Percentiles rank a stretch among this genome's conserved stretches.
Evolutionary conservation across 2,797 vertebrate species (phyloP).

Genomic region (Onychomys torridus): DNA sequence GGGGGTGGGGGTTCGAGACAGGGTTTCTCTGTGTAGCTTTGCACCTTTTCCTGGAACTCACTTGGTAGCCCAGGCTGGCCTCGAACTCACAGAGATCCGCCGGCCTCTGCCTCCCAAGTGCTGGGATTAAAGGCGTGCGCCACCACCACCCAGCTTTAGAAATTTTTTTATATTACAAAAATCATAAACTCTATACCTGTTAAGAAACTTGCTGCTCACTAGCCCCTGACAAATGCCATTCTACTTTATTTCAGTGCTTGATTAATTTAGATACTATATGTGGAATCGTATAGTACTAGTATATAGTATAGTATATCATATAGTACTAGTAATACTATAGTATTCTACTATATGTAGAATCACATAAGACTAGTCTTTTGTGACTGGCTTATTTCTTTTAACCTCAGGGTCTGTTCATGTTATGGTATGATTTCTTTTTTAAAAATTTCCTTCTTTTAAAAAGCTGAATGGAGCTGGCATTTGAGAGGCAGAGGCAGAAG

Average conservation of each 20-base stretch:
- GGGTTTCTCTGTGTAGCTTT: no score
- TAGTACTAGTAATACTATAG: neutral
- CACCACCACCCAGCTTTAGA: no score
- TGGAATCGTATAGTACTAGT: neutral
- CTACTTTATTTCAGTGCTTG: neutral
- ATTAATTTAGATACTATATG: neutral
- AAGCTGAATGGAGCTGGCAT: neutral
- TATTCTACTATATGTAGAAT: neutral
- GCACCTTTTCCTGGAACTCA: no score
- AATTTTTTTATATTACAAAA: constrained; percentile 20
- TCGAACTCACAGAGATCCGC: no score
- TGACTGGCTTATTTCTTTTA: neutral
- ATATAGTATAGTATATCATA: no score
- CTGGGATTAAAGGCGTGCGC: no score
- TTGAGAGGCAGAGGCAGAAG: no score
- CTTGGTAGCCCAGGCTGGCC: no score
- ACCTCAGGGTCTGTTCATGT: neutral
- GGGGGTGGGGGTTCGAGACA: no score
- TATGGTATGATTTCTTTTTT: neutral
- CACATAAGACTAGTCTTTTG: neutral
- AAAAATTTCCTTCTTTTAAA: constrained; percentile 30
- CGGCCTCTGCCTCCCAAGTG: no score
- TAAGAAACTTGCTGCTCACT: neutral
- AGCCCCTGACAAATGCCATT: neutral
- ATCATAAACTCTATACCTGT: neutral